Base-by-base conservation (phyloP, 2,113 vertebrate genomes). In the Lagopus muta region DNA sequence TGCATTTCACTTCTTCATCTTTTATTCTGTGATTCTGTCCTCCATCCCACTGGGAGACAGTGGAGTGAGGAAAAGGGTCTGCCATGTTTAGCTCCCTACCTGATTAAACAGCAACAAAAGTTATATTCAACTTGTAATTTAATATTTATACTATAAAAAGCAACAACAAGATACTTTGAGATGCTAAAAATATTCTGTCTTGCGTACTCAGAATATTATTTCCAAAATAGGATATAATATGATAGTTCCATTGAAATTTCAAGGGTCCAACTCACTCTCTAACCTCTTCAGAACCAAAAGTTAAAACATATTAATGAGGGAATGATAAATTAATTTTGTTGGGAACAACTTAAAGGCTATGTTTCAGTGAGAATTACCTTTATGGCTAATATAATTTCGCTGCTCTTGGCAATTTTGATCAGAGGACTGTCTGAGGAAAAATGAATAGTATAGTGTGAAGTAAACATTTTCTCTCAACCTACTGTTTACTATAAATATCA, bases 381-480 rank as follows among this genome's bases (percentile, higher is more conserved):
- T 65, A 17, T 34, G 42, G 21, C 18, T 50, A 66, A 64, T 70
- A 81, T 74, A 6, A 78, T 86, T 91, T 81, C 57, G 4, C 7
- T 78, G 4, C 2, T 24, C 13, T 10, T 3, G 14, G 69, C 6
- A 6, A 42, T 69, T 83, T 80, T 82, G 48, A 10, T 24, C 43
- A 70, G 10, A 57, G 19, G 8, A 38, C 69, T 73, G 32, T 62
- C 81, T 78, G 73, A 65, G 43, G 3, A 5, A 70, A 69, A 69
- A 93, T 12, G 10, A 3, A 57, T 16, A 65, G 3, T 10, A n/a
- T 52, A 72, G 70, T 17, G 9, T 16, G 7, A 52, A 93, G 76
- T 76, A 0, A 55, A 30, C 28, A 30, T 70, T 64, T 64, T 15
- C 8, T 8, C 2, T 83, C 12, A 8, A 1, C 0, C 2, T 42